Conservation (phyloP, 2,113 vertebrate genomes). For the Psettodes erumei region DNA sequence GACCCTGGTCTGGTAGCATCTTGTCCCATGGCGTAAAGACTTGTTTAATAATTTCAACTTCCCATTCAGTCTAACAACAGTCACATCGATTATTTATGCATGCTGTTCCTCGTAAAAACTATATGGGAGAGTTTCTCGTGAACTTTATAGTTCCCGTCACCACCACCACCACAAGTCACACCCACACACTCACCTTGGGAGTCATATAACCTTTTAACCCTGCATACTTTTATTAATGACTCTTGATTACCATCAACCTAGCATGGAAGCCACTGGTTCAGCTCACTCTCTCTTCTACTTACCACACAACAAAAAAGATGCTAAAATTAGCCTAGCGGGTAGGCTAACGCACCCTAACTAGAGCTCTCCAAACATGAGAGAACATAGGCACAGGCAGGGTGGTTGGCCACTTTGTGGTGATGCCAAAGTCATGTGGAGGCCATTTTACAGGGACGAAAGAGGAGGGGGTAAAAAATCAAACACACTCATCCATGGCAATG, state of each 20-base stretch:
- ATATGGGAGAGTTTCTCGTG: conserved; percentile 53
- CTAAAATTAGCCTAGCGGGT: conserved; percentile 80
- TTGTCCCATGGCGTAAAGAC: background rate
- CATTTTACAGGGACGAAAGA: conserved; percentile 57
- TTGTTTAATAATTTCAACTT: conserved; percentile 22
- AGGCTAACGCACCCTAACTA: conserved; percentile 64
- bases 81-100: conserved; percentile 28
- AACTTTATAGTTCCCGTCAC: conserved; percentile 65
- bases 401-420: conserved; percentile 72
- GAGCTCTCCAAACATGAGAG: conserved; percentile 67
- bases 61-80: too few relatives aligned
- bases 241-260: conserved; percentile 74
- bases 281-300: conserved; percentile 65
- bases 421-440: conserved; percentile 71
- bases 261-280: conserved; percentile 70
- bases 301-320: conserved; percentile 67
- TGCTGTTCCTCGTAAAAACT: conserved; percentile 41
- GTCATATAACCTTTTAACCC: conserved; percentile 76
- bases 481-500: conserved; percentile 36
- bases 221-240: conserved; percentile 75
- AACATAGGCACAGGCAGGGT: conserved; percentile 48
- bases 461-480: conserved; percentile 49
- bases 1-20: background rate
- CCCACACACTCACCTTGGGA: conserved; percentile 31
- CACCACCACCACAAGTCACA: conserved; percentile 20